Evolutionary conservation across 2,113 vertebrate genomes (phyloP).

Genomic region (Excalfactoria chinensis): DNA sequence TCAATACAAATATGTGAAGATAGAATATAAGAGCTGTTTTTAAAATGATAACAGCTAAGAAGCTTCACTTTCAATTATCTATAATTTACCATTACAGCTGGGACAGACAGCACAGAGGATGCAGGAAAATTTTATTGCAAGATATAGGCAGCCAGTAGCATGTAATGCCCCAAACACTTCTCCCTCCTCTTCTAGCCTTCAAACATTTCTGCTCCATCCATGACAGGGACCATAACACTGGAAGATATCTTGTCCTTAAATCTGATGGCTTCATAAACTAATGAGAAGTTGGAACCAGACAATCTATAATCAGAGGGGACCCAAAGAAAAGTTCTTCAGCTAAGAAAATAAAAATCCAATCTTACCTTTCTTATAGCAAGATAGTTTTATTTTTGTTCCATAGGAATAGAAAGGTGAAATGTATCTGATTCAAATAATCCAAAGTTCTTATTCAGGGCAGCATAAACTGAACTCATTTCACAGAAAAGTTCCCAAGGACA

Average conservation of each 20-base stretch:
- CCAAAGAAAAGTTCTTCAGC: background rate
- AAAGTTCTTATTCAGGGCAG: background rate
- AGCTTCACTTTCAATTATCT: background rate
- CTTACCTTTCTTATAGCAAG: background rate
- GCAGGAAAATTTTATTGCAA: background rate
- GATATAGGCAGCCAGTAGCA: background rate
- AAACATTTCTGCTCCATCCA: background rate
- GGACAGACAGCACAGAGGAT: background rate
- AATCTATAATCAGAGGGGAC: background rate
- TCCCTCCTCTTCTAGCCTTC: background rate
- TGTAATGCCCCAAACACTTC: background rate
- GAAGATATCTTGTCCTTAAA: background rate
- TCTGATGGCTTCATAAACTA: background rate
- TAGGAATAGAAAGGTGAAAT: background rate
- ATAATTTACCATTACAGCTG: background rate
- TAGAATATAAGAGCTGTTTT: background rate
- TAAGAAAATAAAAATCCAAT: background rate
- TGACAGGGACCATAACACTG: background rate
- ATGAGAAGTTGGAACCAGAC: background rate
- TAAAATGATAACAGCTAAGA: background rate
- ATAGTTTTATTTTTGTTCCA: background rate
- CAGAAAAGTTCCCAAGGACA: background rate
- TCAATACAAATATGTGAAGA: constrained; percentile 1
- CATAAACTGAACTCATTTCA: background rate
- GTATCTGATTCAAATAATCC: background rate